Percentiles rank a stretch among this genome's conserved stretches.
Conservation (phyloP, 1,140 invertebrate genomes). For the Drosophila micromelanica region DNA sequence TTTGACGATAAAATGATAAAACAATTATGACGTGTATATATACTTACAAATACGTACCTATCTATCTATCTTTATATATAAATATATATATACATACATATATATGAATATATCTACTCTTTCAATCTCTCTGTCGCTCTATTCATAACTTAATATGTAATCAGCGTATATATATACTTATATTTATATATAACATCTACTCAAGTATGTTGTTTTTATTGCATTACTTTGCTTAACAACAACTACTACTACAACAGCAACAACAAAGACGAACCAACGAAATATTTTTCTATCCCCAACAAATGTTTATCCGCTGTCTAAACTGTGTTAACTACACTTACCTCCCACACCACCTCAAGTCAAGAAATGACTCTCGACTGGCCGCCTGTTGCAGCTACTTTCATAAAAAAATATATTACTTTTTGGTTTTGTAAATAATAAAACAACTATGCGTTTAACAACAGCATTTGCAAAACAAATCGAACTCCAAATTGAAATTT, state of each 20-base stretch:
- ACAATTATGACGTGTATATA: conserved; percentile 82
- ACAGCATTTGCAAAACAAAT: conserved; percentile 32
- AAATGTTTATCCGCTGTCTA: conserved; percentile 1
- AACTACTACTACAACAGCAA: conserved; percentile 22
- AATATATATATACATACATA: conserved; percentile 53
- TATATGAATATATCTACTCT: conserved; percentile 39
- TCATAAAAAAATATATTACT: conserved; percentile 70
- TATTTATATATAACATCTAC: conserved; percentile 40
- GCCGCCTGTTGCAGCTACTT: conserved; percentile 38
- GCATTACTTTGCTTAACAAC: conserved; percentile 61
- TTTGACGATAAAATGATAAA: conserved; percentile 84
- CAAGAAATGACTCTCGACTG: conserved; percentile 4
- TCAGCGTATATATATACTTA: conserved; percentile 28
- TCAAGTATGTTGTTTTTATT: conserved; percentile 70
- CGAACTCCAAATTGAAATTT: conserved; percentile 48
- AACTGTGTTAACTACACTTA: background rate
- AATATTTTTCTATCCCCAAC: background rate
- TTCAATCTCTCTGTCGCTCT: conserved; percentile 60
- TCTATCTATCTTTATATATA: conserved; percentile 44
- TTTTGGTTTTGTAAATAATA: conserved; percentile 83
- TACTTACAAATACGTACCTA: conserved; percentile 59
- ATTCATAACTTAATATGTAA: conserved; percentile 41
- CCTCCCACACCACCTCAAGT: background rate
- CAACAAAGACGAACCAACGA: conserved; percentile 17
- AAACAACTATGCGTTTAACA: conserved; percentile 1